These are phyloP conservation scores for Panthera uncia DNA, from an alignment of 2,113 vertebrate genomes.

Conservation along the genomic window DNA sequence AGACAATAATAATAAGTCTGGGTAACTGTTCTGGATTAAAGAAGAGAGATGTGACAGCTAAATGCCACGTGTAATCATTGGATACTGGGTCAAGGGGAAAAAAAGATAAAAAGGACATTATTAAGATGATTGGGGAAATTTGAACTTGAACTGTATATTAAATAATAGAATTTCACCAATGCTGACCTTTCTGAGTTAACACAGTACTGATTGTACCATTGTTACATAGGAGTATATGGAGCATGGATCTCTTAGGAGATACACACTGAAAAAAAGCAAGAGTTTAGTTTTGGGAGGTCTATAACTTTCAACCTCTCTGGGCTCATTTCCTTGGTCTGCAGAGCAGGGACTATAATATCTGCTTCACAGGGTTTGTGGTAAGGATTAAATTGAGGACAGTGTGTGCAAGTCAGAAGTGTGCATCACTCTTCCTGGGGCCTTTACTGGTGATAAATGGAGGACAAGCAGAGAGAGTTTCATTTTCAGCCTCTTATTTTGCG, in stretches of 20 bases:
- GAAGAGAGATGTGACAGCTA: background rate
- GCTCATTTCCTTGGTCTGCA: background rate
- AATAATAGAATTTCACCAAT: background rate
- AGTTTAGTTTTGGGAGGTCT: background rate
- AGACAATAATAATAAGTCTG: background rate
- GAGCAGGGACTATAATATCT: background rate
- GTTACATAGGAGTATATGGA: background rate
- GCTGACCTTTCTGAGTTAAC: background rate
- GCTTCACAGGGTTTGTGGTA: background rate
- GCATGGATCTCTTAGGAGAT: background rate
- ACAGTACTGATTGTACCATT: background rate
- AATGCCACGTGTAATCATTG: background rate
- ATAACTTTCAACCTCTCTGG: background rate
- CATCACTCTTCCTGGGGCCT: background rate
- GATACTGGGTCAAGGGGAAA: background rate
- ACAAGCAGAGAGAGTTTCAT: background rate
- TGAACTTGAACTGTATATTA: background rate
- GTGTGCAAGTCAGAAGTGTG: accelerated
- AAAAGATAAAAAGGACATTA: background rate
- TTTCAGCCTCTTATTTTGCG: background rate
- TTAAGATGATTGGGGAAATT: background rate
- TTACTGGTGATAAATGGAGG: background rate
- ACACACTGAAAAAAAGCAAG: background rate
- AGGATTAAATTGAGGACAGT: background rate
- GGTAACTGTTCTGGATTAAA: background rate